These are phyloP conservation scores for Paraescarpia echinospica DNA, from an alignment of 1,140 invertebrate genomes.

Conservation along the genomic window DNA sequence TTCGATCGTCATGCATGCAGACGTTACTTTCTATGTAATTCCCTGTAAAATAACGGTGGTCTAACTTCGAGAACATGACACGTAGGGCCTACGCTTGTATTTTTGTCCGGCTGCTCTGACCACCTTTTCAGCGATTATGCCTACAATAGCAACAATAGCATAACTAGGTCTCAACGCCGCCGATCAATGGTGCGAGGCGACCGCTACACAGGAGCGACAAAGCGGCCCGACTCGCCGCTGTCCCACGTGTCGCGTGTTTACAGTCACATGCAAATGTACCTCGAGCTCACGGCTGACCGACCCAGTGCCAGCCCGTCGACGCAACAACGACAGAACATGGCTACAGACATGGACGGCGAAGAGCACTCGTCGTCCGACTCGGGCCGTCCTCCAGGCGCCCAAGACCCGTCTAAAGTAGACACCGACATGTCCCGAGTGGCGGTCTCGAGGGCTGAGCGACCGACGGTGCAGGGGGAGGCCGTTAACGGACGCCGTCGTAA, in stretches of 20 bases:
- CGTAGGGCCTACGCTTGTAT: too few relatives aligned
- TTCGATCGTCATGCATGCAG: too few relatives aligned
- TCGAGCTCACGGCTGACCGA: neutral
- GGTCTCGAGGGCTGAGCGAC: neutral
- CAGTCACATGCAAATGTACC: neutral
- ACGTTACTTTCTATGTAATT: too few relatives aligned
- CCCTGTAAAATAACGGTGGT: neutral
- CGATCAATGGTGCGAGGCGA: neutral
- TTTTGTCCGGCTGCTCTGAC: too few relatives aligned
- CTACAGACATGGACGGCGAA: neutral
- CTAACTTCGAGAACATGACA: too few relatives aligned
- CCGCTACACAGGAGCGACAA: neutral
- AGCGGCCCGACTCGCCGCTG: neutral
- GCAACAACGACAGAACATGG: neutral
- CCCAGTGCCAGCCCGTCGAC: neutral
- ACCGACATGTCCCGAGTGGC: neutral
- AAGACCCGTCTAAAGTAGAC: neutral
- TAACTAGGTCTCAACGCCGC: neutral
- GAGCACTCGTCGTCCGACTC: neutral
- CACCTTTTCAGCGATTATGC: too few relatives aligned
- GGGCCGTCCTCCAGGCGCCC: neutral
- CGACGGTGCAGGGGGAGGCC: neutral
- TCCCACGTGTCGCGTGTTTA: neutral
- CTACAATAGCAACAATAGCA: neutral
- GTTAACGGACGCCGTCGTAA: neutral